phyloP scores from a whole-genome alignment of 1,140 invertebrate species.

The Epicauta chinensis region DNA sequence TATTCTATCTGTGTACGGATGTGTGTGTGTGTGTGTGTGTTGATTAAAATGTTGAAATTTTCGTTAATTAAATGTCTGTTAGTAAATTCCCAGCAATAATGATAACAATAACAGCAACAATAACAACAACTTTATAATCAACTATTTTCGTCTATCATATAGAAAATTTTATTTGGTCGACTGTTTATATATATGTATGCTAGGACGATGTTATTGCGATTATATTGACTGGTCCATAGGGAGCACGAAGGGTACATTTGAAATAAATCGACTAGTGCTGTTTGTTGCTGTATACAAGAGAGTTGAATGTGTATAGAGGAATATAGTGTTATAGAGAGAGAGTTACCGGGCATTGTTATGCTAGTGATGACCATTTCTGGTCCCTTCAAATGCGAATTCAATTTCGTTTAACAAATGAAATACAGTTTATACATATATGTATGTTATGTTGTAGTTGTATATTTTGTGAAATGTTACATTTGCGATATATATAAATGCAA shows the following conservation, averaged over 20 bases:
- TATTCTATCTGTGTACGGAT: background rate
- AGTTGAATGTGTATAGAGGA: slow-evolving; percentile 17
- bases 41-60: background rate
- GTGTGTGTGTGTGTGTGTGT: background rate
- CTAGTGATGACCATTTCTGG: slow-evolving; percentile 33
- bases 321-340: no score
- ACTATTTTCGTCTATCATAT: no score
- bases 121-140: no score
- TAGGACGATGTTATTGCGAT: slow-evolving; percentile 40
- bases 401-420: slow-evolving; percentile 31
- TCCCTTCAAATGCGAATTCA: slow-evolving; percentile 35
- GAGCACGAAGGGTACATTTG: slow-evolving; percentile 35
- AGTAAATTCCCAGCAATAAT: background rate
- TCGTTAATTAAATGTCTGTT: background rate
- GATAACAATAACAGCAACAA: no score
- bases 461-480: no score
- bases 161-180: slow-evolving; percentile 23
- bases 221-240: slow-evolving; percentile 42
- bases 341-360: slow-evolving; percentile 32
- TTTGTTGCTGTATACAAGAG: background rate
- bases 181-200: slow-evolving; percentile 18
- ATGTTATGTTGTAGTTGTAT: no score
- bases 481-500: no score
- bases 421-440: slow-evolving; percentile 1
- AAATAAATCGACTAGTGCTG: slow-evolving; percentile 39